These are phyloP conservation scores for Rotaria macrura DNA, from an alignment of 2,888 invertebrate genomes.

Conservation along the genomic window DNA sequence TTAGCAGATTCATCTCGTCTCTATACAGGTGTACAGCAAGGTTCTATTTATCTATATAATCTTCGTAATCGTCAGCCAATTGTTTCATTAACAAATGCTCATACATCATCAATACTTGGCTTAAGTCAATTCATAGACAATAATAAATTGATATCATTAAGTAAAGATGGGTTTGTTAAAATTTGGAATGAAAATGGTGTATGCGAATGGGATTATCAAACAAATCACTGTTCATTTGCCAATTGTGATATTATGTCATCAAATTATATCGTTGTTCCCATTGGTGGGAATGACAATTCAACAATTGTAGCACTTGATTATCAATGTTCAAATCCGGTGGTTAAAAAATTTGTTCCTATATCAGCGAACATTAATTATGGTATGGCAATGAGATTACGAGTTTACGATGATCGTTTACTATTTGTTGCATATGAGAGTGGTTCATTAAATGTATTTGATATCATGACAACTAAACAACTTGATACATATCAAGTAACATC, in stretches of 20 bases:
- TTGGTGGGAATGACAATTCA: background rate
- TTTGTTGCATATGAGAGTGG: slow-evolving; percentile 12
- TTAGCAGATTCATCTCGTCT: background rate
- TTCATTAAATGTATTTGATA: background rate
- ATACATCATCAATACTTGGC: background rate
- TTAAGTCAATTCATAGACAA: background rate
- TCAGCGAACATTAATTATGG: background rate
- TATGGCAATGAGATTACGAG: slow-evolving; percentile 7
- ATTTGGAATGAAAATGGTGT: background rate
- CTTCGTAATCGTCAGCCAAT: background rate
- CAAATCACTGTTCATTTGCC: background rate
- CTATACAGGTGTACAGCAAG: background rate
- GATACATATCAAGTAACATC: background rate
- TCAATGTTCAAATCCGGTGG: background rate
- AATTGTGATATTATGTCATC: slow-evolving; percentile 9
- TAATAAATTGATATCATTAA: background rate
- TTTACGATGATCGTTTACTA: background rate
- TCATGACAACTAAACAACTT: background rate
- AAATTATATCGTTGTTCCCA: background rate
- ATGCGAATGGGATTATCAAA: background rate
- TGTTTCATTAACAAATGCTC: background rate
- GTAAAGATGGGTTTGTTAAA: slow-evolving; percentile 20
- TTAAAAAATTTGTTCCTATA: background rate
- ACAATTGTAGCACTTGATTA: background rate
- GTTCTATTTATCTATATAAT: background rate